Base-by-base conservation (phyloP, 2,113 vertebrate genomes). In the Lepidothrix coronata region DNA sequence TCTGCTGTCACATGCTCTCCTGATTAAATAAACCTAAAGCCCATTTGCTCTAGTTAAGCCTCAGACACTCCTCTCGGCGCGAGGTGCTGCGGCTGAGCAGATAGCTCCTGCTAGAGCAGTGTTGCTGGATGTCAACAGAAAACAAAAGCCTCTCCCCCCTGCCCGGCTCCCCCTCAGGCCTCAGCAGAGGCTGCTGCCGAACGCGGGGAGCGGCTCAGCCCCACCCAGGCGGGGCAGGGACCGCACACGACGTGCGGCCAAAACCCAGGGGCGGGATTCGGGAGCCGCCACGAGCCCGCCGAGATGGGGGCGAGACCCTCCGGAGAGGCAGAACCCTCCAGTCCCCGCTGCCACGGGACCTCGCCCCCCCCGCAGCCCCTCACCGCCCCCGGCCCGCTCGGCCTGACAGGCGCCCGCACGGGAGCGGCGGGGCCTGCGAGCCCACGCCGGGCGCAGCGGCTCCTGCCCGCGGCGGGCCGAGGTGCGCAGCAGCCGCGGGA, bases 191-290 rank as follows among this genome's bases (percentile, higher is more conserved):
- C 39, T 79, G 28, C 19, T 18, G 25, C 8, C 8, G 52, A 15
- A 25, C 6, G 35, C 58, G 4, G 22, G 5, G 46, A 10, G 55
- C 54, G 2, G 54, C 13, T 16, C 0, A 23, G 12, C 7, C 73
- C 4, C 41, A 5, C 1, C 9, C 0, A 4, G 61, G 27, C 0
- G 15, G 13, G 17, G 28, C 21, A 30, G 4, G 9, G 8, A 46
- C 61, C 20, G 61, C 68, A 74, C 77, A 59, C 9, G 10, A 44
- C 52, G 14, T 9, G 37, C 27, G 23, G 22, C 33, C 77, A 66
- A 44, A 58, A 39, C 31, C 3, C 35, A 15, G 19, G 18, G 37
- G 37, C 14, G 19, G n/a, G 20, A 54, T 21, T 6, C 24, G 11
- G 23, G 10, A 3, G 30, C n/a, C 46, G 21, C 54, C 54, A 35